Conservation (phyloP, 2,797 vertebrate species). For the Salmo trutta region DNA sequence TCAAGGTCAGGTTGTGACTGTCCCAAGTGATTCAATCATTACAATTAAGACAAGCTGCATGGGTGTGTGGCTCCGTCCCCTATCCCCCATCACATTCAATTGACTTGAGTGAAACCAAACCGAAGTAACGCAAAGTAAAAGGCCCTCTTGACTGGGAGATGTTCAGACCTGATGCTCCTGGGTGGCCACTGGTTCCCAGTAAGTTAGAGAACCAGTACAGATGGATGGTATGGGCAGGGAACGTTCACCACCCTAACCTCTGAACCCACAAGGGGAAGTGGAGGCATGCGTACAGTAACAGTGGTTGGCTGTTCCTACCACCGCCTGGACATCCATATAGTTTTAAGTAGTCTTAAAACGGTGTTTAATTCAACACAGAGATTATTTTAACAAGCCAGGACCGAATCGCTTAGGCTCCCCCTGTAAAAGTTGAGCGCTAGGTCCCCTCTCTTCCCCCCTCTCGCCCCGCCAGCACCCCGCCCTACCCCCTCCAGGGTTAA, state of each 20-base stretch:
- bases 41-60: slow-evolving; percentile 17
- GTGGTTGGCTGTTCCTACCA: slow-evolving; percentile 64
- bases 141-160: slow-evolving; percentile 22
- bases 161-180: slow-evolving; percentile 46
- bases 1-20: slow-evolving; percentile 30
- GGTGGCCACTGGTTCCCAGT: slow-evolving; percentile 58
- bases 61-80: not conserved
- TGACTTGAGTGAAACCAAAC: slow-evolving; percentile 42
- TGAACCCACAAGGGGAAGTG: slow-evolving; percentile 55
- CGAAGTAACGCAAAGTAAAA: slow-evolving; percentile 38
- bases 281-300: slow-evolving; percentile 38
- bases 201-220: slow-evolving; percentile 46
- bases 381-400: slow-evolving; percentile 63
- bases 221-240: slow-evolving; percentile 53
- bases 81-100: slow-evolving; percentile 27
- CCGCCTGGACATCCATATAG: slow-evolving; percentile 28
- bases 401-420: slow-evolving; percentile 49
- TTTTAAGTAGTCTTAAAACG: slow-evolving; percentile 49
- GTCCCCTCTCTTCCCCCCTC: slow-evolving; percentile 32
- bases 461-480: not conserved
- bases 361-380: slow-evolving; percentile 65
- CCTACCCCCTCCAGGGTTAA: slow-evolving; percentile 47
- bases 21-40: slow-evolving; percentile 1
- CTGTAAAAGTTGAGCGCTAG: slow-evolving; percentile 56
- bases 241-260: slow-evolving; percentile 57